Base-by-base conservation (phyloP, 2,113 vertebrate species). In the Petrocephalus microphthalmus region DNA sequence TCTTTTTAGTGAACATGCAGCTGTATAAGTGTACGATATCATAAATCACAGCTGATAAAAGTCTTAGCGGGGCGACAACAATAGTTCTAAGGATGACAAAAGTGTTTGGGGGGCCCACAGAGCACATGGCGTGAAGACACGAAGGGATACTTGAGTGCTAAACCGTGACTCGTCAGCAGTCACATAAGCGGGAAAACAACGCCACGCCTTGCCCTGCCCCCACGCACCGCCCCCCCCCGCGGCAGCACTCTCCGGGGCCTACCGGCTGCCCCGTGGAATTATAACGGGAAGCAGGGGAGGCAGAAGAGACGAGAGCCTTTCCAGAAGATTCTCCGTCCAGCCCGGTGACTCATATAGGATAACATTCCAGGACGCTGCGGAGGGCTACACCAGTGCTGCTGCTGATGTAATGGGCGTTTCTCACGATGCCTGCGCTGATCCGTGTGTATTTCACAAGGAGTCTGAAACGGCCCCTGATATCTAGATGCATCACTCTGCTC, bases 341-440 rank as follows among this genome's bases (percentile, higher is more conserved):
- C 91, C 85, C 91, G 78, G 91, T 96, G 96, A 96, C 87, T 96
- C 94, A 95, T 89, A 87, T 92, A 89, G 93, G 93, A 95, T 94
- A 93, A 93, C 94, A 95, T 95, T 96, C 94, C 94, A 96, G 94
- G 95, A 95, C 93, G 92, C 94, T 67, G 71, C 92, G 92, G 95
- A 93, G 92, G 95, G 94, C 95, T 93, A 92, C 89, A 90, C 91
- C 92, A 83, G 93, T 93, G 93, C 92, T 93, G 92, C 94, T 93
- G 94, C 94, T 94, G 95, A 95, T 95, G 94, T 94, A 94, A 94
- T 94, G 91, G 78, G 90, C 94, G 90, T 95, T 96, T 95, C 95
- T 94, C 91, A 93, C 92, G 93, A 94, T 93, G 92, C 92, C 94
- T 94, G 94, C 93, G 91, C 93, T 96, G 94, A 93, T 88, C 5